phyloP scores from a whole-genome alignment of 2,888 invertebrate genomes.

The Drosophila parthenogenetica region DNA sequence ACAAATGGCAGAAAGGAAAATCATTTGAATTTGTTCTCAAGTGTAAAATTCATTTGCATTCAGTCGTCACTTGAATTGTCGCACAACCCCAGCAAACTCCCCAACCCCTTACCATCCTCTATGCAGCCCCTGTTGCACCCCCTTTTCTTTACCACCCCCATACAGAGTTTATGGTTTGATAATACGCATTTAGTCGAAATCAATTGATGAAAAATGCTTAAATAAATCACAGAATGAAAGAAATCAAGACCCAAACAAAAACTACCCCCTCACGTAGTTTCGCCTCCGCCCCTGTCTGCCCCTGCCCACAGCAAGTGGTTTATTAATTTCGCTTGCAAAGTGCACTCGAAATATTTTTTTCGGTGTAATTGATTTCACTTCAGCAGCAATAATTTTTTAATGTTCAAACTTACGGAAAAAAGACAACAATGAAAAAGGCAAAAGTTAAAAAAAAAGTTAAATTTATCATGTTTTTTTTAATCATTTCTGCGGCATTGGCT shows the following conservation, averaged over 20 bases:
- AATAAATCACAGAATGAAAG: constrained; percentile 59
- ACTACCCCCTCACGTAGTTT: constrained; percentile 15
- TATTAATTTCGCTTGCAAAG: constrained; percentile 60
- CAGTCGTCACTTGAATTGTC: constrained; percentile 58
- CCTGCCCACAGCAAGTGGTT: constrained; percentile 34
- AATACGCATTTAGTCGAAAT: constrained; percentile 76
- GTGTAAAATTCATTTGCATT: constrained; percentile 79
- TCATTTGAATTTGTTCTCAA: constrained; percentile 65
- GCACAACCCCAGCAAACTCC: constrained; percentile 1
- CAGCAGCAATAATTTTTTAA: constrained; percentile 42
- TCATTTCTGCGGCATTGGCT: constrained; percentile 34
- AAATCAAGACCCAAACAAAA: constrained; percentile 2
- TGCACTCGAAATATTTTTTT: constrained; percentile 64
- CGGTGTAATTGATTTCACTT: constrained; percentile 73
- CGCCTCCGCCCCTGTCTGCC: constrained; percentile 1
- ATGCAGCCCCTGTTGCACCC: not conserved
- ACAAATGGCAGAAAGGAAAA: not conserved
- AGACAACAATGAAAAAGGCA: constrained; percentile 15
- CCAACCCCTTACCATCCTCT: too few relatives aligned
- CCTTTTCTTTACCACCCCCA: not conserved
- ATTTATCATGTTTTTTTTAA: constrained; percentile 49
- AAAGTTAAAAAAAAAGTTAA: constrained; percentile 42
- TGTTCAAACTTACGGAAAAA: constrained; percentile 37
- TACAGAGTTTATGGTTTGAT: constrained; percentile 56
- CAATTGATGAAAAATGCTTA: constrained; percentile 69